phyloP scores from a whole-genome alignment of 2,113 vertebrate genomes.

The Puntigrus tetrazona region DNA sequence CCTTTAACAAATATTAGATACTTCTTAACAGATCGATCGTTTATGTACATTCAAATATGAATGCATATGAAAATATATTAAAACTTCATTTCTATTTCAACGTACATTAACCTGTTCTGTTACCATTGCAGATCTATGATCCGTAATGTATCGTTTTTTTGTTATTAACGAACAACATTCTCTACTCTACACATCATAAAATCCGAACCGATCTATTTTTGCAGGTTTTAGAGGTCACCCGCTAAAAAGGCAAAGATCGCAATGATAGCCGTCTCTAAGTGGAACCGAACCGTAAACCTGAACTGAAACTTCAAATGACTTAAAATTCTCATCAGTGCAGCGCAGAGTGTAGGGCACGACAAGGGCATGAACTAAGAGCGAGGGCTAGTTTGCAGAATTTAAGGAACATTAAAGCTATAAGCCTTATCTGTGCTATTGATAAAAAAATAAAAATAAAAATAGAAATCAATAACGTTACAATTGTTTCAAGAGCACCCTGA shows the following conservation, averaged over 20 bases:
- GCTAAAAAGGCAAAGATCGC: slow-evolving; percentile 3
- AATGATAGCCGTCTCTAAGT: not conserved
- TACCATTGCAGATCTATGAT: not conserved
- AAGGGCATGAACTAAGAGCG: not conserved
- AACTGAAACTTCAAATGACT: slow-evolving; percentile 14
- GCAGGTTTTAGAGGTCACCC: not conserved
- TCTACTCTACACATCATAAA: not conserved
- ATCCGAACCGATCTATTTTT: not conserved
- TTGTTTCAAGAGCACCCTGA: slow-evolving; percentile 46
- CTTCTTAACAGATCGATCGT: not conserved
- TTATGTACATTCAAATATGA: not conserved
- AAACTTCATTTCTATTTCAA: slow-evolving; percentile 7
- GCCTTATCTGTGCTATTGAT: slow-evolving; percentile 36
- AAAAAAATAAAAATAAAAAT: slow-evolving; percentile 14
- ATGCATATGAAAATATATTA: slow-evolving; percentile 22
- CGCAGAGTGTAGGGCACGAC: slow-evolving; percentile 3
- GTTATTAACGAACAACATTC: slow-evolving; percentile 1
- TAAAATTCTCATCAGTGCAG: slow-evolving; percentile 6
- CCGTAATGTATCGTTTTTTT: not conserved
- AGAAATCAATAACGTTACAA: slow-evolving; percentile 30
- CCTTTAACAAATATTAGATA: not conserved
- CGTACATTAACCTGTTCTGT: slow-evolving; percentile 4
- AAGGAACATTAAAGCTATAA: slow-evolving; percentile 33
- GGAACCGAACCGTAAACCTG: not conserved
- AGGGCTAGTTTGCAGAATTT: not conserved